phyloP scores from a whole-genome alignment of 2,797 vertebrate genomes.

The Rhinogobio ventralis region DNA sequence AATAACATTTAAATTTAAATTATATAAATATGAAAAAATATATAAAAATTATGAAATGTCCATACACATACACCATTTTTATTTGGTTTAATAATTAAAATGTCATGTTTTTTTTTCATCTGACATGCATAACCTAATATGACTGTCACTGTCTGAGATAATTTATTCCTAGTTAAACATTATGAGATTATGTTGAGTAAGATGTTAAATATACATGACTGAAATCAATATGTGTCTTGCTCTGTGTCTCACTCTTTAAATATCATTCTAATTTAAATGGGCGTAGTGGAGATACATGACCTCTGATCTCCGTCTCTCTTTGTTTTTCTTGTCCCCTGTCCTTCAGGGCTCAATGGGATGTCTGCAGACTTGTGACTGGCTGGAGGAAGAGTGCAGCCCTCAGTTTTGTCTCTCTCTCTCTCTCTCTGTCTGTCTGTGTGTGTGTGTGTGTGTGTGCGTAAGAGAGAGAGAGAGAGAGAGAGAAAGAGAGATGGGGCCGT shows the following conservation, averaged over 20 bases:
- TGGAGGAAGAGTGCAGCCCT: conserved; percentile 30
- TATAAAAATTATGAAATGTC: neutral
- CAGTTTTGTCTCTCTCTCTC: neutral
- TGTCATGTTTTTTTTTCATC: neutral
- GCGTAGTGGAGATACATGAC: conserved; percentile 18
- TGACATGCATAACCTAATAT: neutral
- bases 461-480: neutral
- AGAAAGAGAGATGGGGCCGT: conserved; percentile 30
- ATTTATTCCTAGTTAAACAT: conserved; percentile 25
- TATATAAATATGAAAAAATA: neutral
- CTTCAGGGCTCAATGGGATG: conserved; percentile 36
- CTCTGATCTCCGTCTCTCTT: conserved; percentile 29
- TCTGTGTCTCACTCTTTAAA: neutral
- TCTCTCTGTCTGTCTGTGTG: too few species aligned
- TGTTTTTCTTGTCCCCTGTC: conserved; percentile 32
- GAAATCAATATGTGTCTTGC: conserved; percentile 16
- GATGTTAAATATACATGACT: conserved; percentile 29
- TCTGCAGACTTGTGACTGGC: conserved; percentile 32
- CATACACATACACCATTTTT: neutral
- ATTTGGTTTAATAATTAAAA: neutral
- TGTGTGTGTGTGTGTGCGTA: too few species aligned
- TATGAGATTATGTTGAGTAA: conserved; percentile 9
- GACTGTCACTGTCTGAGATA: neutral
- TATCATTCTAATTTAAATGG: conserved; percentile 33
- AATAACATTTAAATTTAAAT: too few species aligned